Conservation (phyloP, 2,888 invertebrate species). For the Clunio marinus region DNA sequence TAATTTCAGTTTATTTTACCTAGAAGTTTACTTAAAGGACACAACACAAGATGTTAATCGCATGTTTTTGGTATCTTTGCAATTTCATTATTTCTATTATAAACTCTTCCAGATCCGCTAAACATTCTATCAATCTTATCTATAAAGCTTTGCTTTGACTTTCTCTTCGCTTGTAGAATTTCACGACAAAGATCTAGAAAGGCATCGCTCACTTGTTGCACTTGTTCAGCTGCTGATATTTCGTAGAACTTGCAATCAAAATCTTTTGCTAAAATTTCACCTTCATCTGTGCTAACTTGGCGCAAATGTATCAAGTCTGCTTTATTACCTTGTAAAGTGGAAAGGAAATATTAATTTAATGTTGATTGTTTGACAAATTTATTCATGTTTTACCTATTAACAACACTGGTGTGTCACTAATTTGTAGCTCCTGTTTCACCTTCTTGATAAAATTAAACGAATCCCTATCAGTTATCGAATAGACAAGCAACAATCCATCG, state of each 20-base stretch:
- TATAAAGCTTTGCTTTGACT: constrained; percentile 74
- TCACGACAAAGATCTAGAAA: constrained; percentile 82
- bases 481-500: constrained; percentile 81
- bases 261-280: constrained; percentile 81
- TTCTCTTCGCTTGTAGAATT: constrained; percentile 69
- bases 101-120: constrained; percentile 68
- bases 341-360: not conserved
- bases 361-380: not conserved
- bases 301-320: constrained; percentile 86
- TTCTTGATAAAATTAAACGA: constrained; percentile 79
- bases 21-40: too few relatives aligned
- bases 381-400: constrained; percentile 54
- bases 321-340: constrained; percentile 80
- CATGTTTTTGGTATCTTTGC: constrained; percentile 81
- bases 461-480: constrained; percentile 81
- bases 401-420: constrained; percentile 69
- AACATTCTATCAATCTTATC: constrained; percentile 69
- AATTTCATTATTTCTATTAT: constrained; percentile 62
- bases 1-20: too few relatives aligned
- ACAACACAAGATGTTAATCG: not conserved
- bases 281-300: constrained; percentile 83
- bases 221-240: constrained; percentile 85
- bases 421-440: constrained; percentile 63
- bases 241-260: constrained; percentile 85
- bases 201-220: constrained; percentile 75